Percentiles rank a stretch among this genome's conserved stretches.
Conservation (phyloP, 2,888 invertebrate species). For the Drosophila quinaria region DNA sequence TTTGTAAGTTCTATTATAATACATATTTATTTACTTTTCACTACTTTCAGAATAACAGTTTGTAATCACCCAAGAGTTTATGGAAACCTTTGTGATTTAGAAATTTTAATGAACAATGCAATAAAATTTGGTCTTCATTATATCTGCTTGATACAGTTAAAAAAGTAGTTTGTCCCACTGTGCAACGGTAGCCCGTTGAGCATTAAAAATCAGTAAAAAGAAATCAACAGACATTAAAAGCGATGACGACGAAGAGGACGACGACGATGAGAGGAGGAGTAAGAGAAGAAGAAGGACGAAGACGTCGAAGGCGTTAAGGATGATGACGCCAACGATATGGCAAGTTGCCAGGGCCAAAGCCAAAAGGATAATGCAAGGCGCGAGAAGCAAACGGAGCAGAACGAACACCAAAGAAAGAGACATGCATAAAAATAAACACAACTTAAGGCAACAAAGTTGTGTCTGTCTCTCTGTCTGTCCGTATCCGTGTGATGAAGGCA, state of each 20-base stretch:
- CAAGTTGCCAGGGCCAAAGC: conserved; percentile 61
- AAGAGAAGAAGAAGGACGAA: conserved; percentile 18
- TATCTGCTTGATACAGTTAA: neutral
- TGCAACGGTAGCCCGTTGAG: conserved; percentile 45
- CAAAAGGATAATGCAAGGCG: conserved; percentile 58
- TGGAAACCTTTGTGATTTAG: neutral
- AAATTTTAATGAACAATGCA: too few relatives aligned
- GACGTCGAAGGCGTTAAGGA: conserved; percentile 57
- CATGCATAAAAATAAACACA: conserved; percentile 74
- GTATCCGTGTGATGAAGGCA: conserved; percentile 41
- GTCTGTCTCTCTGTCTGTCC: neutral
- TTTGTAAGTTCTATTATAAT: too few relatives aligned
- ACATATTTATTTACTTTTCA: too few relatives aligned
- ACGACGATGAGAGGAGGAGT: conserved; percentile 12
- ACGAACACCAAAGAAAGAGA: conserved; percentile 25
- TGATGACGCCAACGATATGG: conserved; percentile 65
- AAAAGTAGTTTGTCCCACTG: conserved; percentile 24
- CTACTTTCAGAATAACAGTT: too few relatives aligned
- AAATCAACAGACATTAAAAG: conserved; percentile 75
- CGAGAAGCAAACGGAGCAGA: conserved; percentile 13
- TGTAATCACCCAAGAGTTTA: neutral
- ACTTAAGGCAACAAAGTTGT: conserved; percentile 65
- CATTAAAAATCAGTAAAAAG: conserved; percentile 74
- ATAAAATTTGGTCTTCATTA: too few relatives aligned
- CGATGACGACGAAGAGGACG: conserved; percentile 38